A percentile compares a stretch with the other conserved stretches of the same genome.
Evolutionary conservation across 2,888 invertebrate species (phyloP).

Genomic region (Pteria penguin): DNA sequence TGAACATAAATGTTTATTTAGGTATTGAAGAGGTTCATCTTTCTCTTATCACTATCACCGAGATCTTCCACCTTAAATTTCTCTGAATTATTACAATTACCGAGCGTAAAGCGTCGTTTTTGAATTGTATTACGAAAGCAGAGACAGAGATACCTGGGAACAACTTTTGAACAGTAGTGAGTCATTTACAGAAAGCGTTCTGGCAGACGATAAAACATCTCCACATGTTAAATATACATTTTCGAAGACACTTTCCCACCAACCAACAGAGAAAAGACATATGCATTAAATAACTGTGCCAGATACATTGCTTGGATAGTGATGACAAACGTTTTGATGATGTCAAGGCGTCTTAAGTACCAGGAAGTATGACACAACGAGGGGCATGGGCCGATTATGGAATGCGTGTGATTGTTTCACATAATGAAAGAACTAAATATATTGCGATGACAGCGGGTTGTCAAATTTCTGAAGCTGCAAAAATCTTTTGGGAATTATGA

Average conservation of each 20-base stretch:
- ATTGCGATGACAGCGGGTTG: too few species aligned
- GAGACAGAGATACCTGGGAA: too few species aligned
- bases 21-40: too few species aligned
- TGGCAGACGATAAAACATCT: neutral
- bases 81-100: too few species aligned
- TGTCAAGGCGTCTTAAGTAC: neutral
- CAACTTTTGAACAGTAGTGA: neutral
- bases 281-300: neutral
- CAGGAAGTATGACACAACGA: neutral
- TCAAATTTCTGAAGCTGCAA: too few species aligned
- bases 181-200: neutral
- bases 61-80: too few species aligned
- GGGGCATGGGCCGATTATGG: neutral
- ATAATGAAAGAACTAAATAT: neutral
- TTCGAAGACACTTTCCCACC: neutral
- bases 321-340: neutral
- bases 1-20: too few species aligned
- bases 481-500: too few species aligned
- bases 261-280: neutral
- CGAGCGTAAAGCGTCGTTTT: too few species aligned
- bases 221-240: neutral
- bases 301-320: neutral
- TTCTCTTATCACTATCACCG: too few species aligned
- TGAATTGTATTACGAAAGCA: too few species aligned
- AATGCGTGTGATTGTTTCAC: neutral